A percentile compares a stretch with the other conserved stretches of the same genome.
Evolutionary conservation across 1,140 invertebrate genomes (phyloP).

Genomic region (Nasonia longicornis): DNA sequence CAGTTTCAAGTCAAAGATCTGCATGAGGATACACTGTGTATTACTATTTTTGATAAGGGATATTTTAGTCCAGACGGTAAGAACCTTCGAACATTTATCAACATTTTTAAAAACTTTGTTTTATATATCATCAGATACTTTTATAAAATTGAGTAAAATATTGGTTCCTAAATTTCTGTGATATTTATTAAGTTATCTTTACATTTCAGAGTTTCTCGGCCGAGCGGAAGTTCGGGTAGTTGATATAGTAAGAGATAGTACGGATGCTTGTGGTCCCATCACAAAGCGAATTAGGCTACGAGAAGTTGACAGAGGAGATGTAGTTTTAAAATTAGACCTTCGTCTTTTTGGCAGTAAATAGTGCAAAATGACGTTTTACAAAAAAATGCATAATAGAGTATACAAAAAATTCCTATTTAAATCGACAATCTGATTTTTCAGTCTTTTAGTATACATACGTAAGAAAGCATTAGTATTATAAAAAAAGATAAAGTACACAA

Average conservation of each 20-base stretch:
- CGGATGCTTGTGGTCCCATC: conserved; percentile 76
- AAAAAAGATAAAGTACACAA: conserved; percentile 20
- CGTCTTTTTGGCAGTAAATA: conserved; percentile 72
- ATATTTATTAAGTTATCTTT: background rate
- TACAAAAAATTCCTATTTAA: conserved; percentile 20
- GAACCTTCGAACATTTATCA: background rate
- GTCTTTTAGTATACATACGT: conserved; percentile 23
- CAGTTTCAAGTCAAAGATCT: conserved; percentile 84
- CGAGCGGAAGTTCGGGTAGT: conserved; percentile 80
- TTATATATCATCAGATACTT: background rate
- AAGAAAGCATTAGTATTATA: conserved; percentile 32
- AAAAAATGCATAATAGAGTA: conserved; percentile 32
- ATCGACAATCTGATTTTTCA: conserved; percentile 37
- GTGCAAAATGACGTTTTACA: conserved; percentile 29
- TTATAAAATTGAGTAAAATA: conserved; percentile 11
- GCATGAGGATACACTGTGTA: conserved; percentile 79
- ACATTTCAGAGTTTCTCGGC: conserved; percentile 79
- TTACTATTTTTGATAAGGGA: conserved; percentile 84
- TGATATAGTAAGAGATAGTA: conserved; percentile 76
- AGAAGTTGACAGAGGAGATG: conserved; percentile 80
- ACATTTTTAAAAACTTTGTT: conserved; percentile 19
- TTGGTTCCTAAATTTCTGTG: too few species aligned
- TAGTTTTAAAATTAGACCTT: conserved; percentile 81
- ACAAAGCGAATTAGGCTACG: conserved; percentile 77
- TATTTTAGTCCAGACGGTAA: conserved; percentile 84